Evolutionary conservation across 2,113 vertebrate species (phyloP).

Genomic region (Alethe castanea): DNA sequence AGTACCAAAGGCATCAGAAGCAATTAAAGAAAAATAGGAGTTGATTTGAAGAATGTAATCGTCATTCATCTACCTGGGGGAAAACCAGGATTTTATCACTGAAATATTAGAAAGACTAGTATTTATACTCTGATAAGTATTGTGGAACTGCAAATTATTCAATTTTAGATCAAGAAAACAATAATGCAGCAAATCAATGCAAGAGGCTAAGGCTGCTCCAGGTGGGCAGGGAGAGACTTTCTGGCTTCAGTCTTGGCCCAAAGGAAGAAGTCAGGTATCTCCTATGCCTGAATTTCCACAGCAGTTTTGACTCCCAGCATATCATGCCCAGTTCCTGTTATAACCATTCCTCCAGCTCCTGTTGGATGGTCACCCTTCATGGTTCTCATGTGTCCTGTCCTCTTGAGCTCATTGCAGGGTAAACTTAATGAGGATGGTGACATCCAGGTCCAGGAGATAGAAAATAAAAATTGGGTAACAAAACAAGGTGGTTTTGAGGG

Average conservation of each 20-base stretch:
- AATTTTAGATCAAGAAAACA: background rate
- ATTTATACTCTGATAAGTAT: background rate
- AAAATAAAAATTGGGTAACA: background rate
- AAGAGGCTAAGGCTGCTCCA: background rate
- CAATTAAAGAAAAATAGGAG: conserved; percentile 52
- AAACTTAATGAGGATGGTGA: background rate
- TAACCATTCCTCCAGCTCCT: background rate
- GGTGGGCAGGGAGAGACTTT: background rate
- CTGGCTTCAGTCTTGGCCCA: background rate
- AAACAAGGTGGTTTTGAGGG: background rate
- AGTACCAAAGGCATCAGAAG: background rate
- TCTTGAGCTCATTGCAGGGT: background rate
- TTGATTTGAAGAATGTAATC: conserved; percentile 29
- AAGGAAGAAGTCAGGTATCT: background rate
- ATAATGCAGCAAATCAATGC: background rate
- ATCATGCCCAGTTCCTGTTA: background rate
- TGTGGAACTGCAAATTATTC: background rate
- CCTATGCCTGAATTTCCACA: background rate
- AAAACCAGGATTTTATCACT: background rate
- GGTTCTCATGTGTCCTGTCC: background rate
- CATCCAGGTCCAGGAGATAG: background rate
- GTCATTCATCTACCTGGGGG: background rate
- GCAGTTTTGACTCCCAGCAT: background rate
- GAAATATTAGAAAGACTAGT: background rate
- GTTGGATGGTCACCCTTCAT: background rate